A percentile compares a stretch with the other conserved stretches of the same genome.
Conservation (phyloP, 1,140 invertebrate genomes). For the silkworm (Bombyx mori) region ASM3026992v2 NC_085135.1:3660501-3661000, state of each 20-base stretch:
- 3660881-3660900: constrained; percentile 2
- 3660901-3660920: constrained; percentile 5
- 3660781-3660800: constrained; percentile 13
- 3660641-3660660: constrained; percentile 3
- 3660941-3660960: too few species aligned
- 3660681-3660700: constrained; percentile 6
- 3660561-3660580: constrained; percentile 1
- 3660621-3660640: constrained; percentile 2
- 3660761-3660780: constrained; percentile 11
- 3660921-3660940: too few species aligned
- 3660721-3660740: constrained; percentile 11
- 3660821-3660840: constrained; percentile 1
- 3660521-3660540: constrained; percentile 2
- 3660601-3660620: neutral
- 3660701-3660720: constrained; percentile 14
- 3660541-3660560: constrained; percentile 1
- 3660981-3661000: too few species aligned
- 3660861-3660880: constrained; percentile 3
- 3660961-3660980: too few species aligned
- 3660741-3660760: constrained; percentile 12
- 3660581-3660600: constrained; percentile 2
- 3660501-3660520: constrained; percentile 2
- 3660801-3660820: constrained; percentile 7
- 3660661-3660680: constrained; percentile 7
- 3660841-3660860: constrained; percentile 3